These are phyloP conservation scores for Pampus argenteus DNA, from an alignment of 2,797 vertebrate species.

Conservation along the genomic window DNA sequence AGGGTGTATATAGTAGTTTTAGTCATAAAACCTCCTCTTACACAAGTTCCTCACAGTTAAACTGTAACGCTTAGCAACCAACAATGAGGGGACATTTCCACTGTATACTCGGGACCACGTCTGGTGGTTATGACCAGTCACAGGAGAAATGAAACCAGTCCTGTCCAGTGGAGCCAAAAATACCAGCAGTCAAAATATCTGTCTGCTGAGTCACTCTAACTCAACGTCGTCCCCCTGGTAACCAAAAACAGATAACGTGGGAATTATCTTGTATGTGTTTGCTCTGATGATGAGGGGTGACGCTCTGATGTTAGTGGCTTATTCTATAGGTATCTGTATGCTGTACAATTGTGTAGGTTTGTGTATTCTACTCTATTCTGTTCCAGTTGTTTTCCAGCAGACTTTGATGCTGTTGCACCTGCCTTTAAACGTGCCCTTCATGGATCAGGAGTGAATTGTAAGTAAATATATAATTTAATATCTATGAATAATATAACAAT, in stretches of 20 bases:
- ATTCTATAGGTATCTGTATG: not conserved
- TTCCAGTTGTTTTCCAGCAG: not conserved
- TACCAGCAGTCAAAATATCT: slow-evolving; percentile 39
- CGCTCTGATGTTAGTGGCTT: not conserved
- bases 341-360: not conserved
- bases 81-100: slow-evolving; percentile 57
- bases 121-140: slow-evolving; percentile 45
- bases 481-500: too few species aligned
- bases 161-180: slow-evolving; percentile 39
- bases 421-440: not conserved
- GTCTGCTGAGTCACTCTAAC: slow-evolving; percentile 47
- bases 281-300: too few species aligned
- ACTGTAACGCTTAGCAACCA: slow-evolving; percentile 56
- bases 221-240: slow-evolving; percentile 36
- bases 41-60: slow-evolving; percentile 20
- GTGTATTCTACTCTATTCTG: not conserved
- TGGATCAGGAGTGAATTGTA: too few species aligned
- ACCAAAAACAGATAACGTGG: slow-evolving; percentile 28
- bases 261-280: too few species aligned
- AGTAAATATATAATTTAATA: too few species aligned
- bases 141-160: slow-evolving; percentile 49
- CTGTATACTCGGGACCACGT: slow-evolving; percentile 13
- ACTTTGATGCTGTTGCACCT: not conserved
- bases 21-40: slow-evolving; percentile 48
- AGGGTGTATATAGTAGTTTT: slow-evolving; percentile 3